Conservation (phyloP, 2,113 vertebrate genomes). For the Halcyon senegalensis region DNA sequence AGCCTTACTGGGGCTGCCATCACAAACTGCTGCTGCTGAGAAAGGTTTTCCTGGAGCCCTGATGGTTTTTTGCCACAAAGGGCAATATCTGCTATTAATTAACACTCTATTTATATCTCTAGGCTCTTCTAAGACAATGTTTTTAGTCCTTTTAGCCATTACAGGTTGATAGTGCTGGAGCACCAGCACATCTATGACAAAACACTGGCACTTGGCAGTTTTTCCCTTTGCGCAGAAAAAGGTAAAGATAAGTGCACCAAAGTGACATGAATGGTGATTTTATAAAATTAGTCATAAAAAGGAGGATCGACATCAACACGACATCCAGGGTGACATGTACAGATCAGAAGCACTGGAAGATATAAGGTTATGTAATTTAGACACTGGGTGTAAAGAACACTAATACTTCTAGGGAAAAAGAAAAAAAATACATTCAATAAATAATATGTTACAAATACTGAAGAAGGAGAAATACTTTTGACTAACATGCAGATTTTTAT, state of each 20-base stretch:
- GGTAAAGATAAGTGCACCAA: background rate
- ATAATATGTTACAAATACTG: background rate
- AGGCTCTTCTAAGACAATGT: background rate
- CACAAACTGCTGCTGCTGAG: background rate
- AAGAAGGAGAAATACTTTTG: background rate
- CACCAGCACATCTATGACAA: background rate
- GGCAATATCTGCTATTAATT: background rate
- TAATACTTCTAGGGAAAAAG: background rate
- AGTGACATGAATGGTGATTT: background rate
- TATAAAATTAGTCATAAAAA: background rate
- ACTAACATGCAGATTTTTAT: background rate
- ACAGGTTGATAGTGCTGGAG: background rate
- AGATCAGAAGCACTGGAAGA: background rate
- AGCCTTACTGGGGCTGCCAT: background rate
- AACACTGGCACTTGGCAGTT: background rate
- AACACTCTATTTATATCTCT: background rate
- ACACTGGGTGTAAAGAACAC: background rate
- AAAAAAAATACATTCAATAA: background rate
- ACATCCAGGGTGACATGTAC: background rate
- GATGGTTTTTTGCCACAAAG: background rate
- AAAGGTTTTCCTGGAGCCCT: background rate
- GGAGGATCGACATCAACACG: background rate
- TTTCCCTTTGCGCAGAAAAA: background rate
- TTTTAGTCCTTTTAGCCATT: background rate
- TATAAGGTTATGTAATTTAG: background rate